Conservation (phyloP, 2,113 vertebrate genomes). For the Furnarius figulus region DNA sequence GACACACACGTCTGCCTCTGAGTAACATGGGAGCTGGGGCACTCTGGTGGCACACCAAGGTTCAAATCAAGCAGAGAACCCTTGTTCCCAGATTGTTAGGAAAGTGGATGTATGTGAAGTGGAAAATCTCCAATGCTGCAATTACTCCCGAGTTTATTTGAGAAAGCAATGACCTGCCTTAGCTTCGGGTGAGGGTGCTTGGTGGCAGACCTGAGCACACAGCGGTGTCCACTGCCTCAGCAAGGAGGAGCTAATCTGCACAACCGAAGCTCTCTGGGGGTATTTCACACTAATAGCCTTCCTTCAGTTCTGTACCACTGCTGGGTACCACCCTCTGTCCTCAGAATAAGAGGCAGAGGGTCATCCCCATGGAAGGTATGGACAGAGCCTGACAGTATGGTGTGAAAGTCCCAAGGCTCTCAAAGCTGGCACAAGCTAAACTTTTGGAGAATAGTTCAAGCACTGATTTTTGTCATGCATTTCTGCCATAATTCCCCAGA, state of each 20-base stretch:
- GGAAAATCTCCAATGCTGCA: neutral
- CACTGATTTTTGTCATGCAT: neutral
- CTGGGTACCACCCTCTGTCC: neutral
- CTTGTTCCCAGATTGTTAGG: neutral
- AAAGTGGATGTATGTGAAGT: neutral
- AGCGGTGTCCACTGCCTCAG: neutral
- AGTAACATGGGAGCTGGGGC: neutral
- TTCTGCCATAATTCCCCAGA: neutral
- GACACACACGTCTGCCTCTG: neutral
- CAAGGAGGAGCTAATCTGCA: neutral
- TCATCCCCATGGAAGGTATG: accelerated
- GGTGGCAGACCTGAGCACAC: neutral
- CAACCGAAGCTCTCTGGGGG: accelerated
- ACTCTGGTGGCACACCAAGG: neutral
- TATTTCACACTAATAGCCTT: neutral
- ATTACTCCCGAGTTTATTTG: neutral
- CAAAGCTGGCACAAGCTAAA: neutral
- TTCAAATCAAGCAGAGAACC: neutral
- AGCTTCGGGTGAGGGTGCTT: neutral
- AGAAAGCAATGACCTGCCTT: neutral
- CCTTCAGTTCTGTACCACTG: accelerated
- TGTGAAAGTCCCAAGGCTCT: neutral
- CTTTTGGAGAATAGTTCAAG: neutral
- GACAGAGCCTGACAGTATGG: accelerated
- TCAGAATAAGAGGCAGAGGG: accelerated